Conservation (phyloP, 2,113 vertebrate genomes). For the Erpornis zantholeuca region DNA sequence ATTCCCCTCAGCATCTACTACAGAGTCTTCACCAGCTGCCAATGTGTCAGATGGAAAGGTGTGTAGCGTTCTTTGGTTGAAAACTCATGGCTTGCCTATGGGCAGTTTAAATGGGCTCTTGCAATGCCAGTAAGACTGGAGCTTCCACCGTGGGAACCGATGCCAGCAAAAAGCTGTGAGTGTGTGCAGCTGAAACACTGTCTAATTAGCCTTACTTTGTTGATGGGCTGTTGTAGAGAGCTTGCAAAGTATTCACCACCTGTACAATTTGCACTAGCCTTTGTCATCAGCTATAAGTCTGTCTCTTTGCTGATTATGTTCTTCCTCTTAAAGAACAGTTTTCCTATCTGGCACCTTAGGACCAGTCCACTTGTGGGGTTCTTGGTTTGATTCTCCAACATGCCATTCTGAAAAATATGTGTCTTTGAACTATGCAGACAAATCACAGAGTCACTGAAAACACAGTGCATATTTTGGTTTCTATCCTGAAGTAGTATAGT, state of each 20-base stretch:
- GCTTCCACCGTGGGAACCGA: neutral
- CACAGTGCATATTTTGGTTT: neutral
- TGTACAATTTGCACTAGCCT: neutral
- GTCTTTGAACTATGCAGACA: neutral
- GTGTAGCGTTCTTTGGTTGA: neutral
- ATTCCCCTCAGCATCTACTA: conserved; percentile 86
- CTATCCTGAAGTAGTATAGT: neutral
- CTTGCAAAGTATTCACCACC: neutral
- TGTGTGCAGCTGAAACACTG: neutral
- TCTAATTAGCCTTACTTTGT: neutral
- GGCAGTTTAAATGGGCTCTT: neutral
- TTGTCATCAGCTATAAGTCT: neutral
- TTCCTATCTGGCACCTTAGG: neutral
- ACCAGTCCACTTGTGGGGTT: neutral
- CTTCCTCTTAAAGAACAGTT: neutral
- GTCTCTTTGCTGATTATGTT: neutral
- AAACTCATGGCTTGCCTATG: neutral
- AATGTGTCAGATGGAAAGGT: conserved; percentile 88
- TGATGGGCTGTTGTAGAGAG: neutral
- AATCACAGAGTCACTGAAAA: neutral
- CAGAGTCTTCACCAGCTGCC: conserved; percentile 88
- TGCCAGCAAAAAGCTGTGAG: neutral
- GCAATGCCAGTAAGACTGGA: neutral
- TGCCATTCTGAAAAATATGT: neutral
- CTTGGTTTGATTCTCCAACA: neutral